Base-by-base conservation (phyloP, 2,113 vertebrate species). In the Gopherus flavomarginatus region DNA sequence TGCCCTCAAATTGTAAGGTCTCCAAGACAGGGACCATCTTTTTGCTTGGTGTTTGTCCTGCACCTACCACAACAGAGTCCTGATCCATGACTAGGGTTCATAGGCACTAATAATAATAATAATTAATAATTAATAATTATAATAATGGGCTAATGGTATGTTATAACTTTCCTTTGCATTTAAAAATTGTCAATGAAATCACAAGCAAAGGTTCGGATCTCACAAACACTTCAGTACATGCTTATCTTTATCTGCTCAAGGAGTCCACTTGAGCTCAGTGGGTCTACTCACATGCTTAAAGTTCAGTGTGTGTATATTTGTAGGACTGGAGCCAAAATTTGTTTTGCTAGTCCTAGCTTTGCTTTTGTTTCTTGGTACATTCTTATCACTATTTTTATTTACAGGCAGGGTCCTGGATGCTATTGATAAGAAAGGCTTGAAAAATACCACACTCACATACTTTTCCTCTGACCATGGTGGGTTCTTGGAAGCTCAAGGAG, bases 381-480 rank as follows among this genome's bases (percentile, higher is more conserved):
- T 56, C 1, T 1, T 53, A 2, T 22, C 42, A 8, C 9, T 78
- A 24, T 82, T 78, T 78, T 10, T 8, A 0, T 91, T 85, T 96
- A 57, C 83, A 99, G 99, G 99, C n/a, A 92, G 98, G 88, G 96
- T 99, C 86, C 97, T 99, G 9, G 95, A 98, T 5, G 94, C 86
- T 0, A 92, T 99, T 83, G 98, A 99, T 77, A 97, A 97, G 4
- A 95, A 98, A 77, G 98, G 98, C 6, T 97, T 99, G 49, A 94
- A 96, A 79, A 97, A 98, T 65, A 98, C 95, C 29, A 99, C 99
- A 0, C 88, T 99, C 0, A 96, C 99, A 91, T 99, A 99, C 88
- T 99, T 99, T 92, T 97, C 99, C 0, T 99, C 99, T 4, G 99
- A 99, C 90, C 98, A 99, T 1, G 99, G 99, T 4, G 99, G 99